Percentiles rank a stretch among this genome's conserved stretches.
Conservation (phyloP, 2,113 vertebrate species). For the Poicephalus gulielmi region DNA sequence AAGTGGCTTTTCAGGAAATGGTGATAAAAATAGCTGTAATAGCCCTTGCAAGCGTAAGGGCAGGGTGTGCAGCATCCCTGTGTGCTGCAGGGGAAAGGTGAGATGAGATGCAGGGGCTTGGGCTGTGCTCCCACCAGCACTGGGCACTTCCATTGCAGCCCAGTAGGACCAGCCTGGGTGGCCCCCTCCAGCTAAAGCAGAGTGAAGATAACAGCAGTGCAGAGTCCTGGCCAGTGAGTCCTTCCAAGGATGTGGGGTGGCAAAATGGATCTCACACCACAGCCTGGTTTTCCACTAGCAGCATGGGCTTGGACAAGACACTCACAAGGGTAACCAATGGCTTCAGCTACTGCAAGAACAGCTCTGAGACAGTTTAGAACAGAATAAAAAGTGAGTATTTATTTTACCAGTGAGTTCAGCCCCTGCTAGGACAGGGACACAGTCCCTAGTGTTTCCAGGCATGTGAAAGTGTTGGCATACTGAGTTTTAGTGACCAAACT, state of each 20-base stretch:
- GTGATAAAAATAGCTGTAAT: neutral
- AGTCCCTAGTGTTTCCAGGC: neutral
- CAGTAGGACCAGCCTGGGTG: neutral
- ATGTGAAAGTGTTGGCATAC: neutral
- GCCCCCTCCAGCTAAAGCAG: neutral
- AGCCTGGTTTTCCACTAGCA: neutral
- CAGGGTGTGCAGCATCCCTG: neutral
- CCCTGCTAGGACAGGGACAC: neutral
- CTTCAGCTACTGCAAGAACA: neutral
- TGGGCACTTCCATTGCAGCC: neutral
- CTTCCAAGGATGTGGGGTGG: neutral
- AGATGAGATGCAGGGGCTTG: neutral
- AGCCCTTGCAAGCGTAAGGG: neutral
- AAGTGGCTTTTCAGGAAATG: neutral
- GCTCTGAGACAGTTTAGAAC: constrained; percentile 2
- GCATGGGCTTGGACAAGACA: neutral
- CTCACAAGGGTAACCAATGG: rapidly evolving
- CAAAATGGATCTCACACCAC: rapidly evolving
- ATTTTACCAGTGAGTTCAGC: neutral
- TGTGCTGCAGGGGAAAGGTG: rapidly evolving
- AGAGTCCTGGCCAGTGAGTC: neutral
- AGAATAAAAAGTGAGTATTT: neutral
- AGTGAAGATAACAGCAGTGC: neutral
- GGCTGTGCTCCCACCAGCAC: neutral
- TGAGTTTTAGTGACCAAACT: neutral